Evolutionary conservation across 2,888 invertebrate species (phyloP).

Genomic region (Alloscopus bannaensis): DNA sequence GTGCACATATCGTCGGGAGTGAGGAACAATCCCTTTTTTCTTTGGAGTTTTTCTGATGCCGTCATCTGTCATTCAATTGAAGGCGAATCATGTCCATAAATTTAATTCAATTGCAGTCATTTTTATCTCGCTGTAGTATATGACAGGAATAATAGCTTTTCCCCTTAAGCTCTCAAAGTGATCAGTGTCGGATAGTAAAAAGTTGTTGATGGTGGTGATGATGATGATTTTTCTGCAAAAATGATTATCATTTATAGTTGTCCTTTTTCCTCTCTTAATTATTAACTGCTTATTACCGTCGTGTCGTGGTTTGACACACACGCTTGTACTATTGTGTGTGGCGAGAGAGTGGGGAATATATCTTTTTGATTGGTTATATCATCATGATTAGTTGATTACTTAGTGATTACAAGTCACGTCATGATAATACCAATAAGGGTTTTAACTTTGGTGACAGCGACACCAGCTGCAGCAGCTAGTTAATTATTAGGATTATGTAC

Average conservation of each 20-base stretch:
- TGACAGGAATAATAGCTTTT: constrained; percentile 46
- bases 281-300: constrained; percentile 14
- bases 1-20: no score
- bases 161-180: no score
- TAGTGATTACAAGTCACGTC: no score
- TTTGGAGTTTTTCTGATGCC: constrained; percentile 34
- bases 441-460: no score
- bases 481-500: no score
- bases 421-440: no score
- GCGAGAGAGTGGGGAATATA: no score
- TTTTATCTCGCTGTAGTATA: constrained; percentile 31
- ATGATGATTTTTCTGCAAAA: constrained; percentile 34
- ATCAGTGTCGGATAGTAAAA: no score
- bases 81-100: constrained; percentile 54
- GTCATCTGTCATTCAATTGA: constrained; percentile 55
- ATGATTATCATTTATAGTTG: constrained; percentile 15
- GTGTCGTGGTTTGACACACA: neutral
- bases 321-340: no score
- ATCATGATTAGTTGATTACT: no score
- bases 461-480: no score
- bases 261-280: constrained; percentile 45
- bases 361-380: no score
- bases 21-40: constrained; percentile 5
- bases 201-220: neutral
- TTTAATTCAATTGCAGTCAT: constrained; percentile 54